A percentile compares a stretch with the other conserved stretches of the same genome.
These are phyloP conservation scores for Semotilus atromaculatus DNA, from an alignment of 2,797 vertebrate genomes.

Conservation along the genomic window DNA sequence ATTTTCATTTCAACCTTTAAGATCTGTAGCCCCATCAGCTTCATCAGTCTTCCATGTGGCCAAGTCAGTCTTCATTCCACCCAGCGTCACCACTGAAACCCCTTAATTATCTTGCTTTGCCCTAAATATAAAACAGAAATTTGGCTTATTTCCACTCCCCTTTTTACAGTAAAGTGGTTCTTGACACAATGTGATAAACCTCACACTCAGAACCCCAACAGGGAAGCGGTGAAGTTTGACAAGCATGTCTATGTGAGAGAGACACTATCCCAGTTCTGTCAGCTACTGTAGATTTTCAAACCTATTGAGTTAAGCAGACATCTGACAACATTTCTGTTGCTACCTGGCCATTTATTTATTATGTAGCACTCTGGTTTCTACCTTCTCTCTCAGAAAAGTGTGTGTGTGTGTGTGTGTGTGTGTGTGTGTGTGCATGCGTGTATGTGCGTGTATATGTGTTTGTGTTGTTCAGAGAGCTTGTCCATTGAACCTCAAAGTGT, in stretches of 20 bases:
- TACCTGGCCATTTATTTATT: constrained; percentile 28
- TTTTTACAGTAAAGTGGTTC: constrained; percentile 30
- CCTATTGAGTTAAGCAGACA: constrained; percentile 28
- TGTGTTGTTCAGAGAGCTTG: constrained; percentile 7
- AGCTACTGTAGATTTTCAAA: constrained; percentile 33
- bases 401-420: too few species aligned
- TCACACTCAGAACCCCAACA: constrained; percentile 4
- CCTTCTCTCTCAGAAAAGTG: constrained; percentile 1
- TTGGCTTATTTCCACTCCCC: not conserved
- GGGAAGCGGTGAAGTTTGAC: constrained; percentile 20
- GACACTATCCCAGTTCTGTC: constrained; percentile 51
- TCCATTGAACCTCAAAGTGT: constrained; percentile 13
- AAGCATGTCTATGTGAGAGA: not conserved
- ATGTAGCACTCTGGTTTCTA: constrained; percentile 16
- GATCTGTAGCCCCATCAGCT: not conserved
- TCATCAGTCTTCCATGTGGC: not conserved
- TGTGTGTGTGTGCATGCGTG: not conserved
- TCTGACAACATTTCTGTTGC: constrained; percentile 28
- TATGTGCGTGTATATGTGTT: not conserved
- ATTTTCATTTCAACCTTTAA: not conserved
- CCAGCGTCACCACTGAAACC: too few species aligned
- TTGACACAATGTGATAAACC: constrained; percentile 6
- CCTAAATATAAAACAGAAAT: not conserved
- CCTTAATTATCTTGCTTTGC: not conserved
- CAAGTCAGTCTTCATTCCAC: not conserved